Evolutionary conservation across 2,888 invertebrate species (phyloP), one percentile per base, ranked within the genome.

Genomic region (Geophilus truncorum): DNA sequence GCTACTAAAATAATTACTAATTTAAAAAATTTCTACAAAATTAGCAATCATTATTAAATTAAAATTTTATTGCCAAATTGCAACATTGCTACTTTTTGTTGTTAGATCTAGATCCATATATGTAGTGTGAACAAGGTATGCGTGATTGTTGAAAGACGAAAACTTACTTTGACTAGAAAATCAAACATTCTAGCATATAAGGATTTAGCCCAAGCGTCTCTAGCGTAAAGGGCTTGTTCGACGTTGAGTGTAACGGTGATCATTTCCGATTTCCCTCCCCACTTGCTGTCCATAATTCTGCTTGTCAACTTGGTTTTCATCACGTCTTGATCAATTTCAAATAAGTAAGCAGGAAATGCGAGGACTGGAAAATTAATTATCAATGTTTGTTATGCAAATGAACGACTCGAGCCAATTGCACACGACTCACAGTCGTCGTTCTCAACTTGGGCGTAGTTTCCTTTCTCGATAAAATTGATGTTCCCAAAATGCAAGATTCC

Each of bases 401-500:
- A 18, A 7, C 7, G 7, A 57, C 23, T 18, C 5, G 5, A 57
- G 12, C 5, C 18, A 23, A 21, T 6, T 21, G 5, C 12, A 57
- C 4, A 77, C 18, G 18, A 86, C 90, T 88, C 86, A 91, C 91
- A 89, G 83, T 90, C 88, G 80, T 88, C 88, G 84, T 90, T 89
- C 30, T 88, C 87, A 15, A 92, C 88, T 81, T 88, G 87, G 0
- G 92, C 91, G 83, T 89, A 89, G 82, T 87, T 91, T 81, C 88
- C 89, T 78, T 90, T 88, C 82, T 90, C 90, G 1, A 85, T 85
- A 85, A 92, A 92, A 30, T 87, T 84, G 82, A 92, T 88, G 85
- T 92, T 92, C 83, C 92, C 91, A 21, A 92, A 86, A 85, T 92
- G 91, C 51, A 92, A 87, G 83, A 92, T 88, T 28, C 90, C 91